These are phyloP conservation scores for Apus apus DNA, from an alignment of 2,113 vertebrate species.

Conservation along the genomic window DNA sequence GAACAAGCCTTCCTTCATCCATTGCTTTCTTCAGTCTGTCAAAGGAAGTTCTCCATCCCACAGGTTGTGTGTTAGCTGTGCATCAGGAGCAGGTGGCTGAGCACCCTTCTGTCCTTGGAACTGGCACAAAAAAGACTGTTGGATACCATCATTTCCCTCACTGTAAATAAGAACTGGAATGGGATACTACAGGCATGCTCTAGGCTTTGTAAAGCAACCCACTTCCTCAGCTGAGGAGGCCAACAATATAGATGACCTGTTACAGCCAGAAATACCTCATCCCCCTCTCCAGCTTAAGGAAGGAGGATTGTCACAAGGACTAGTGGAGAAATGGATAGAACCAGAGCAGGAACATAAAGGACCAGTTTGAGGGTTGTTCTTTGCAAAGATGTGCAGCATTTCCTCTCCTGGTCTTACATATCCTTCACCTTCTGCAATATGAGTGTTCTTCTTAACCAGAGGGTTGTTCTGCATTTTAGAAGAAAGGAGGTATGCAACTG, in stretches of 20 bases:
- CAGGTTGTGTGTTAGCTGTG: not conserved
- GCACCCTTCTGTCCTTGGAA: not conserved
- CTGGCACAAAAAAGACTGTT: not conserved
- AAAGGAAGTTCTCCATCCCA: not conserved
- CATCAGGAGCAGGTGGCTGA: not conserved
- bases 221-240: not conserved
- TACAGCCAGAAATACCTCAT: not conserved
- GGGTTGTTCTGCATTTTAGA: conserved; percentile 79
- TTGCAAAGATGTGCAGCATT: conserved; percentile 39
- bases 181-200: not conserved
- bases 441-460: conserved; percentile 78
- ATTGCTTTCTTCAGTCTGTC: not conserved
- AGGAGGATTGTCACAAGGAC: not conserved
- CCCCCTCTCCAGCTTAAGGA: not conserved
- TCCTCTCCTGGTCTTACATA: conserved; percentile 66
- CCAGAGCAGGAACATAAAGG: not conserved
- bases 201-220: not conserved
- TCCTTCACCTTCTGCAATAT: conserved; percentile 76
- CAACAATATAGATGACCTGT: not conserved
- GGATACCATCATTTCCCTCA: not conserved
- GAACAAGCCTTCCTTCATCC: not conserved
- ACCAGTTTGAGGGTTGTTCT: conserved; percentile 48
- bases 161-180: not conserved
- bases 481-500: conserved; percentile 78
- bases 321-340: not conserved